Conservation (phyloP, 2,113 vertebrate species). For the Galeopterus variegatus region DNA sequence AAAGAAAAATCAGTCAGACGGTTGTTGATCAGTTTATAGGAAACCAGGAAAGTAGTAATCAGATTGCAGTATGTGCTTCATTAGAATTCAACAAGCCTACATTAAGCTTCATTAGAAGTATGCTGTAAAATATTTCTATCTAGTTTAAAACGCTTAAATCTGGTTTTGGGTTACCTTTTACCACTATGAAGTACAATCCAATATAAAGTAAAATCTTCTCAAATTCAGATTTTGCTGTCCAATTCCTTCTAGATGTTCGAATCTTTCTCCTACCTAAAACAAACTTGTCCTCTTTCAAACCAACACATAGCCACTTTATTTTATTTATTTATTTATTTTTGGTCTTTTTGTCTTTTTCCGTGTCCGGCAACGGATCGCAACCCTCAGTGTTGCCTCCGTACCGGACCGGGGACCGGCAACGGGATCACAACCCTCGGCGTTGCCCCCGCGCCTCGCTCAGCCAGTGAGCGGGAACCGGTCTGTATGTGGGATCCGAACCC, state of each 20-base stretch:
- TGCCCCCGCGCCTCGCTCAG: too few species aligned
- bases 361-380: too few species aligned
- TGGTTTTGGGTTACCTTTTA: constrained; percentile 22
- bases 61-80: not conserved
- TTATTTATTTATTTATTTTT: too few species aligned
- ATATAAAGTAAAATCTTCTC: constrained; percentile 48
- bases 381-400: too few species aligned
- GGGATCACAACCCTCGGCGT: too few species aligned
- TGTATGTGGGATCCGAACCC: too few species aligned
- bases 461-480: too few species aligned
- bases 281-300: not conserved
- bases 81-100: constrained; percentile 18
- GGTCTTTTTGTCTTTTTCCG: too few species aligned
- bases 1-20: constrained; percentile 17
- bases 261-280: constrained; percentile 11
- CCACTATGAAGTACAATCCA: constrained; percentile 16
- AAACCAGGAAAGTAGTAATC: not conserved
- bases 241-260: constrained; percentile 24
- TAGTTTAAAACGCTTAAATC: constrained; percentile 33
- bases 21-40: not conserved
- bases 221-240: constrained; percentile 35
- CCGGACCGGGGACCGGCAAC: too few species aligned
- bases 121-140: constrained; percentile 34
- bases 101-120: constrained; percentile 11
- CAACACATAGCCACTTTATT: not conserved